These are phyloP conservation scores for Synanceia verrucosa DNA, from an alignment of 2,797 vertebrate genomes.

Conservation along the genomic window DNA sequence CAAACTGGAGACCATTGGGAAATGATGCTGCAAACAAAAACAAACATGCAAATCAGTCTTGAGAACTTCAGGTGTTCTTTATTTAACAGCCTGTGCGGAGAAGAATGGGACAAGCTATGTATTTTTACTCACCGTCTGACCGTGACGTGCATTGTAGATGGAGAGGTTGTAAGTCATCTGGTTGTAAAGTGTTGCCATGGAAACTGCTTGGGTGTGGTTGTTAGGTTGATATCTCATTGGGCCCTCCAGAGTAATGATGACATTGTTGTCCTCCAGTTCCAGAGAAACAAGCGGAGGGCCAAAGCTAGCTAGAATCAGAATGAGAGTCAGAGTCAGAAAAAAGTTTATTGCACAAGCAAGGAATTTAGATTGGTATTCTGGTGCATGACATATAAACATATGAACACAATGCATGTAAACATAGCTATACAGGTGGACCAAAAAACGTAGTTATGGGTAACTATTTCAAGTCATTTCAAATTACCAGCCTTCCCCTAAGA, in stretches of 20 bases:
- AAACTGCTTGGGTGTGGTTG: constrained; percentile 34
- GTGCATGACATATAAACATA: too few species aligned
- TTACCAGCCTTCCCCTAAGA: background rate
- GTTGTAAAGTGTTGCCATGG: constrained; percentile 69
- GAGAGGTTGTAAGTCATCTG: constrained; percentile 76
- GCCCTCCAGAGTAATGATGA: constrained; percentile 67
- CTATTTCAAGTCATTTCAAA: background rate
- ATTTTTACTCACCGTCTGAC: constrained; percentile 56
- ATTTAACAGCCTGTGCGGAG: background rate
- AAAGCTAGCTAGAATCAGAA: too few species aligned
- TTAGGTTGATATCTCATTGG: constrained; percentile 73
- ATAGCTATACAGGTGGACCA: constrained; percentile 52
- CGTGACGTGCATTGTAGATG: constrained; percentile 41
- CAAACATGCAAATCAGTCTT: background rate
- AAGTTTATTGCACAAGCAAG: too few species aligned
- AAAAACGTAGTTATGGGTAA: background rate
- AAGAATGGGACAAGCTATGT: background rate
- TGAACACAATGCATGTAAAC: too few species aligned
- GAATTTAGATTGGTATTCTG: too few species aligned
- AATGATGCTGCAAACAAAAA: constrained; percentile 47
- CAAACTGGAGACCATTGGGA: background rate
- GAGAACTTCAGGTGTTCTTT: background rate
- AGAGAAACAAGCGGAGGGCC: constrained; percentile 76
- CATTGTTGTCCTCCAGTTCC: constrained; percentile 48
- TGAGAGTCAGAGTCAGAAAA: too few species aligned